Evolutionary conservation across 2,888 invertebrate species (phyloP).

Genomic region (Parnassius mnemosyne): DNA sequence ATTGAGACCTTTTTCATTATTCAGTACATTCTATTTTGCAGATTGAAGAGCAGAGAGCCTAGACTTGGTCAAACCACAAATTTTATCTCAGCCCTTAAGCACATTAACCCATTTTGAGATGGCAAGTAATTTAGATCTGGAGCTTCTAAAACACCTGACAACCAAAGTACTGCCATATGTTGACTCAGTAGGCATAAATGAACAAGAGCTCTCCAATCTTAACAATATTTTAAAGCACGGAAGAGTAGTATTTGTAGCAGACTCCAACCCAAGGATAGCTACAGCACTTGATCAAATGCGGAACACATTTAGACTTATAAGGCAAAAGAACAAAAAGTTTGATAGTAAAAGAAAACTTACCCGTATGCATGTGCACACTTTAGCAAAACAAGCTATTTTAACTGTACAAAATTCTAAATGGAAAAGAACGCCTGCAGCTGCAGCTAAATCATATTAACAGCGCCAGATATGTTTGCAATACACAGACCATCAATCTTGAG

Average conservation of each 20-base stretch:
- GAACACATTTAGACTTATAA: conserved; percentile 82
- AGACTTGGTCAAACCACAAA: too few species aligned
- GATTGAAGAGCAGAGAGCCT: too few species aligned
- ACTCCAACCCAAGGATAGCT: conserved; percentile 90
- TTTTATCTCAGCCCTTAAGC: too few species aligned
- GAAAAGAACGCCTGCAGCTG: conserved; percentile 89
- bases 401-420: conserved; percentile 85
- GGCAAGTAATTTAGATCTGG: too few species aligned
- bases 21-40: too few species aligned
- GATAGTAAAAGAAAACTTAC: conserved; percentile 81
- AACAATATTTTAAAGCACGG: conserved; percentile 85
- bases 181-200: conserved; percentile 93
- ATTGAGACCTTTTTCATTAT: too few species aligned
- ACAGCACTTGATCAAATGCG: conserved; percentile 91
- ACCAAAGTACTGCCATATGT: conserved; percentile 85
- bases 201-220: conserved; percentile 91
- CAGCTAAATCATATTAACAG: conserved; percentile 90
- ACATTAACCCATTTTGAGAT: too few species aligned
- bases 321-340: conserved; percentile 58
- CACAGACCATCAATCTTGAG: conserved; percentile 76
- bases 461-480: conserved; percentile 90
- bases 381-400: conserved; percentile 92
- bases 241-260: conserved; percentile 86
- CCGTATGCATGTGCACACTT: conserved; percentile 90
- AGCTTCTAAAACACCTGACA: conserved; percentile 83